Evolutionary conservation across 1,140 invertebrate species (phyloP).

Genomic region (Cecropterus lyciades): DNA sequence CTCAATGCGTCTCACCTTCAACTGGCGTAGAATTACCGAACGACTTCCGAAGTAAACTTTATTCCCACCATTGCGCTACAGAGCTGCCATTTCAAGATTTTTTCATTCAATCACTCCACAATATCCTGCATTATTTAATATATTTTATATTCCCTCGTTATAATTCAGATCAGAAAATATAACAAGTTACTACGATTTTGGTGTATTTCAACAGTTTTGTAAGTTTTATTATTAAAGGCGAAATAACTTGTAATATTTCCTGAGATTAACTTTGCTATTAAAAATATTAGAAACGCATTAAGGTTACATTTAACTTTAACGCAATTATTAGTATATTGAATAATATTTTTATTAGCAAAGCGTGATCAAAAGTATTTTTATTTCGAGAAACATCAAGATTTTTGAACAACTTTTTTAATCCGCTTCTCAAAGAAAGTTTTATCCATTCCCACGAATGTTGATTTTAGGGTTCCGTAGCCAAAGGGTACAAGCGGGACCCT

Average conservation of each 20-base stretch:
- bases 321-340: neutral
- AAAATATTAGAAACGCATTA: conserved; percentile 18
- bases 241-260: conserved; percentile 34
- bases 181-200: conserved; percentile 18
- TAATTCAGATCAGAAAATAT: conserved; percentile 19
- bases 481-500: too few species aligned
- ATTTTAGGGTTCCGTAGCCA: too few species aligned
- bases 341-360: conserved; percentile 16
- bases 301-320: too few species aligned
- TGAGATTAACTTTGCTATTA: conserved; percentile 12
- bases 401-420: too few species aligned
- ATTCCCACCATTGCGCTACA: too few species aligned
- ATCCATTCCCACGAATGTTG: too few species aligned
- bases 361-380: neutral
- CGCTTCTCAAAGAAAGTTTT: too few species aligned
- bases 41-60: too few species aligned
- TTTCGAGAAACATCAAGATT: neutral
- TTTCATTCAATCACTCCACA: too few species aligned
- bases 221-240: too few species aligned
- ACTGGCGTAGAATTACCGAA: neutral
- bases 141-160: conserved; percentile 8
- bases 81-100: too few species aligned
- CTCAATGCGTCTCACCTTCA: neutral
- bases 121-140: neutral
- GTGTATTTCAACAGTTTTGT: too few species aligned